Percentiles rank a stretch among this genome's conserved stretches.
These are phyloP conservation scores for Leptinotarsa defecta DNA, from an alignment of 1,140 invertebrate genomes.

Conservation along the genomic window DNA sequence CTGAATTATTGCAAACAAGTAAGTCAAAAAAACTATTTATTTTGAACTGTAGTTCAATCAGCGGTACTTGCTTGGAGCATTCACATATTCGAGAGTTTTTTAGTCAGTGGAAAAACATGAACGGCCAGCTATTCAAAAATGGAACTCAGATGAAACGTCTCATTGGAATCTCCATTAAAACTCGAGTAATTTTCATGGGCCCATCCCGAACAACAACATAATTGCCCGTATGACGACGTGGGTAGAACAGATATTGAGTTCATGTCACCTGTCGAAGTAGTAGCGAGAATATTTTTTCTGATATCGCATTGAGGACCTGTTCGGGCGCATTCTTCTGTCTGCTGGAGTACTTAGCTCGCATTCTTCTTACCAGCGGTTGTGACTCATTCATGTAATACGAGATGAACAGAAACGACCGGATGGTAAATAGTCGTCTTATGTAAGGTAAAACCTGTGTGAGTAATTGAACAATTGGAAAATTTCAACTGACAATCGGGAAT, in stretches of 20 bases:
- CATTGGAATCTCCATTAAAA: neutral
- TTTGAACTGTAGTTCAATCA: too few species aligned
- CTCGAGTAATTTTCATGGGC: neutral
- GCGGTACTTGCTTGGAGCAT: too few species aligned
- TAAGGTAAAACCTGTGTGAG: too few species aligned
- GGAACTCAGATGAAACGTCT: too few species aligned
- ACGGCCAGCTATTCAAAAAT: too few species aligned
- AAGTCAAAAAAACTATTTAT: too few species aligned
- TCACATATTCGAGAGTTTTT: too few species aligned
- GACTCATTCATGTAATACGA: conserved; percentile 1
- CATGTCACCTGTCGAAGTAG: conserved; percentile 7
- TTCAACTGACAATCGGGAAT: too few species aligned
- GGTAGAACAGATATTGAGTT: neutral
- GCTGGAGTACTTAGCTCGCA: conserved; percentile 1
- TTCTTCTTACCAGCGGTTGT: neutral
- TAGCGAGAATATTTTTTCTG: conserved; percentile 6
- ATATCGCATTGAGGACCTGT: conserved; percentile 2
- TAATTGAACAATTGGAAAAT: too few species aligned
- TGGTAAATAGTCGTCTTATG: too few species aligned
- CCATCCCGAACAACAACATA: neutral
- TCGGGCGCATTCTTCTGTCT: conserved; percentile 1
- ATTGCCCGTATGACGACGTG: neutral
- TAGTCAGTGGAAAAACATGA: too few species aligned
- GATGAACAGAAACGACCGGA: neutral
- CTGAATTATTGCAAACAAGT: too few species aligned